These are phyloP conservation scores for Heliconius hermathena DNA, from an alignment of 1,140 invertebrate species.

Conservation along the genomic window DNA sequence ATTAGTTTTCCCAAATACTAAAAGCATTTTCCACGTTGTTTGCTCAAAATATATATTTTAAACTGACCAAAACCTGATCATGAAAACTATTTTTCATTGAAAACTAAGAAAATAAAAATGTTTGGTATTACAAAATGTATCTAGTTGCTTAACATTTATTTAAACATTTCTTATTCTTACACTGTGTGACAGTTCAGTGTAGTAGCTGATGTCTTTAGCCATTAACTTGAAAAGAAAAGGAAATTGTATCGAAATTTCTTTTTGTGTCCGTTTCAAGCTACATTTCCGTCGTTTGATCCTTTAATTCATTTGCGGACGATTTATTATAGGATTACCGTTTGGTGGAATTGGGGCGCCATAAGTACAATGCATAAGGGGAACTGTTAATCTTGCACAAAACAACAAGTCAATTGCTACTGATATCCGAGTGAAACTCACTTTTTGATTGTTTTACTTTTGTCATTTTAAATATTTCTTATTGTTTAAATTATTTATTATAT, in stretches of 20 bases:
- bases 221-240: conserved; percentile 18
- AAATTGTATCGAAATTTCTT: conserved; percentile 19
- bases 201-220: background rate
- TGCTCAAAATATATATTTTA: too few species aligned
- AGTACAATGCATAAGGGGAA: background rate
- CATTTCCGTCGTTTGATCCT: conserved; percentile 16
- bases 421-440: background rate
- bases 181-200: background rate
- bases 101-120: too few species aligned
- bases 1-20: too few species aligned
- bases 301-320: conserved; percentile 31
- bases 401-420: background rate
- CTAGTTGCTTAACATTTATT: too few species aligned
- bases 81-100: too few species aligned
- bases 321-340: conserved; percentile 25
- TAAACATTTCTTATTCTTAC: background rate
- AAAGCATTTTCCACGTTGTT: too few species aligned
- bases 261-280: background rate
- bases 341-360: conserved; percentile 4
- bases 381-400: background rate
- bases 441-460: too few species aligned
- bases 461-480: too few species aligned
- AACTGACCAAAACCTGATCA: too few species aligned
- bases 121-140: too few species aligned
- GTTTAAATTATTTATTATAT: background rate